phyloP scores from a whole-genome alignment of 2,888 invertebrate genomes.

The Carcina quercana region DNA sequence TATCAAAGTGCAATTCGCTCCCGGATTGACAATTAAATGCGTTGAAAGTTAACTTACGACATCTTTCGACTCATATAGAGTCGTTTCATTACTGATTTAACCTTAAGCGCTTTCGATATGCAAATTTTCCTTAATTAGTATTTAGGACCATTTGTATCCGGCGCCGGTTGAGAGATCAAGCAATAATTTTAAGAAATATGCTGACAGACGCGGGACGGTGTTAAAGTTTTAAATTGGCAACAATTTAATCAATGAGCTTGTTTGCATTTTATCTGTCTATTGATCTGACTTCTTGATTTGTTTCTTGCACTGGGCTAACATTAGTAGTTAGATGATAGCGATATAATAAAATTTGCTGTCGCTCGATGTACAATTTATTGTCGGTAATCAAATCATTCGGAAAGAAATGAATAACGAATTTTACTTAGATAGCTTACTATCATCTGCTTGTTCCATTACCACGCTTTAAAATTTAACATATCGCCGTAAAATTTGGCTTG shows the following conservation, averaged over 20 bases:
- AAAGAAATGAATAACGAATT: too few relatives aligned
- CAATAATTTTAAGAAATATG: neutral
- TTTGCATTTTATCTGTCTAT: constrained; percentile 2
- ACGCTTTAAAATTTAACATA: too few relatives aligned
- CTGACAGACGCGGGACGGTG: neutral
- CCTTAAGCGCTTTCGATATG: constrained; percentile 34
- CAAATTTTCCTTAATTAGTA: constrained; percentile 28
- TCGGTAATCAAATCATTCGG: too few relatives aligned
- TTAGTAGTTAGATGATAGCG: too few relatives aligned
- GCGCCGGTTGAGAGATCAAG: neutral
- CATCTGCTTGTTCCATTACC: too few relatives aligned
- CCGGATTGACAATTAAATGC: constrained; percentile 43
- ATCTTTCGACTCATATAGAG: neutral
- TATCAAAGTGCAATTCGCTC: constrained; percentile 2
- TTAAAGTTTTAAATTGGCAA: neutral
- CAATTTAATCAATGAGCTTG: neutral
- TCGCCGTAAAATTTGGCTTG: too few relatives aligned
- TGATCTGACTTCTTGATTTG: too few relatives aligned
- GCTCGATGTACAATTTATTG: too few relatives aligned
- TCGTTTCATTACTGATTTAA: neutral
- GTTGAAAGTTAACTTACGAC: constrained; percentile 52
- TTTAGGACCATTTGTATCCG: constrained; percentile 3
- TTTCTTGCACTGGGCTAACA: too few relatives aligned
- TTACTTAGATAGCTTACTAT: too few relatives aligned
- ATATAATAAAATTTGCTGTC: too few relatives aligned